Conservation (phyloP, 2,888 invertebrate genomes). For the Latrodectus elegans region DNA sequence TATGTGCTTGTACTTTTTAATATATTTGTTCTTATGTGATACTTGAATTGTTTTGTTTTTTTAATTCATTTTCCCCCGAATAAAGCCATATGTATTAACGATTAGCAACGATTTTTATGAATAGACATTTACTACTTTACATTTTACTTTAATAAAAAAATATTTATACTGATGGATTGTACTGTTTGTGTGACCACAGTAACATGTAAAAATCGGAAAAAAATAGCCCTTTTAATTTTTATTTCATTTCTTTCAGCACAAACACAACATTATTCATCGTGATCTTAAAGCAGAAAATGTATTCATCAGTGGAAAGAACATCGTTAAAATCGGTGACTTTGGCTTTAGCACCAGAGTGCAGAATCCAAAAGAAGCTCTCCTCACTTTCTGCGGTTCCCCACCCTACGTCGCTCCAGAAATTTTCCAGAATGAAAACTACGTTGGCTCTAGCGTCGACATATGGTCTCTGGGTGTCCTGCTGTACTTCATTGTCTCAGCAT, state of each 20-base stretch:
- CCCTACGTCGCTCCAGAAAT: constrained; percentile 88
- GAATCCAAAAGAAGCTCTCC: constrained; percentile 79
- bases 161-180: no score
- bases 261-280: constrained; percentile 83
- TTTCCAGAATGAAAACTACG: constrained; percentile 80
- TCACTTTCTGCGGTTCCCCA: constrained; percentile 86
- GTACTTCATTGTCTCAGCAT: constrained; percentile 84
- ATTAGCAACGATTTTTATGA: no score
- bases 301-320: constrained; percentile 79
- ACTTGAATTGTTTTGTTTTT: no score
- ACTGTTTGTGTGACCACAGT: no score
- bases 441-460: constrained; percentile 81
- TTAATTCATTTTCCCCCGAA: no score
- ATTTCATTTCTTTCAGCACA: constrained; percentile 79
- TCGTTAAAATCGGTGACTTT: constrained; percentile 81
- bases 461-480: constrained; percentile 85
- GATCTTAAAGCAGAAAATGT: constrained; percentile 89
- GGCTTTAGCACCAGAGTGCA: constrained; percentile 82
- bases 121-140: no score
- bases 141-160: no score
- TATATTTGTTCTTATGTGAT: no score
- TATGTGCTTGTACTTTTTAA: no score
- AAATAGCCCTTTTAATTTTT: no score
- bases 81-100: no score
- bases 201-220: no score